Base-by-base conservation (phyloP, 2,888 invertebrate genomes). In the Drosophila sordidapex region DNA sequence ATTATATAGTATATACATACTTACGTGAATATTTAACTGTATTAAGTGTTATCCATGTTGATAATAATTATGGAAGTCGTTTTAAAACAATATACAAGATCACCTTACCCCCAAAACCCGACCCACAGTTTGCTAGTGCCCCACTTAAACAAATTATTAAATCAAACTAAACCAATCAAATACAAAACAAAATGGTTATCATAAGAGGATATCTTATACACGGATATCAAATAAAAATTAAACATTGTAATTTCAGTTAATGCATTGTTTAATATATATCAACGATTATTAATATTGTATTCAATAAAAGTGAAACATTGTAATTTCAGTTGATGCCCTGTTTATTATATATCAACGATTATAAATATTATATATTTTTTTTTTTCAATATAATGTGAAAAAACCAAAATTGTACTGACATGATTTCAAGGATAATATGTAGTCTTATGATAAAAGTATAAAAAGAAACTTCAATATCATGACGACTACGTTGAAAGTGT, bases 21-120 rank as follows among this genome's bases (percentile, higher is more conserved):
- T 66, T 54, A 61, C 36, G 18, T 51, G 48, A 35, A 54, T 62
- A 70, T 72, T 74, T 66, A 82, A 79, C 59, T 69, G 69, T 79
- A 76, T 74, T 83, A 86, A 86, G 72, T 81, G 81, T 83, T 84
- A 86, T 84, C 72, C 68, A 83, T 83, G 87, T 84, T 89, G 81
- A 84, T 87, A 83, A 87, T 84, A 83, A 83, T 74, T 74, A 76
- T 49, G 59, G 74, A 71, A 51, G 62, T 40, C 49, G 69, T 84
- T 87, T 83, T 87, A 75, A 87, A 63, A 49, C 49, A 52, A 66
- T 71, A 65, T 67, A 66, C 56, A 69, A 46, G 25, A 60, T 48
- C 29, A 52, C 33, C 4, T 21, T 15, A 53, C 29, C 31, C 48
- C 43, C 4, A 40, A 15, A 40, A 70, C 10, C 40, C 56, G 64